phyloP scores from a whole-genome alignment of 2,797 vertebrate genomes.

The Squalus acanthias region DNA sequence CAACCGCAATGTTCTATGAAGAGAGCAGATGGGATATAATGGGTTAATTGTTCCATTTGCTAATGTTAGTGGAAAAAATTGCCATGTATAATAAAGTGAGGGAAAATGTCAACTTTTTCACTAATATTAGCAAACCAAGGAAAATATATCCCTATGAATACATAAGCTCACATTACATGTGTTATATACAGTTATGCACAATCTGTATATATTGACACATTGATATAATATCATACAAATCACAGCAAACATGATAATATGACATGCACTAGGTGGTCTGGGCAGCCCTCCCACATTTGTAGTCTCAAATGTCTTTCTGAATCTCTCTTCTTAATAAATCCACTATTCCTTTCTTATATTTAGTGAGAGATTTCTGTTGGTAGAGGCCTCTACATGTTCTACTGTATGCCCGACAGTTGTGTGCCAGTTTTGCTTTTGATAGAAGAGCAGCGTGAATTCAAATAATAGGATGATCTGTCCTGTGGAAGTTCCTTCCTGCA shows the following conservation, averaged over 20 bases:
- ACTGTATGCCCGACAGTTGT: background rate
- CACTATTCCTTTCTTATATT: background rate
- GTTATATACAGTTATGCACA: background rate
- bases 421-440: background rate
- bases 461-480: background rate
- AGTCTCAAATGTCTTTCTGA: background rate
- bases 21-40: background rate
- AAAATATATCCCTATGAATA: background rate
- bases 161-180: background rate
- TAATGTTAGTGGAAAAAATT: background rate
- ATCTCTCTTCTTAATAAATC: background rate
- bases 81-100: background rate
- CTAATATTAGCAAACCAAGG: background rate
- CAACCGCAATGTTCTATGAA: background rate
- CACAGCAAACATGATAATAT: background rate
- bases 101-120: background rate
- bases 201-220: background rate
- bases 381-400: background rate
- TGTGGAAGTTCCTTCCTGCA: background rate
- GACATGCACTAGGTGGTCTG: background rate
- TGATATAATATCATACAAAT: background rate
- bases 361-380: background rate
- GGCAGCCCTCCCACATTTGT: background rate
- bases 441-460: background rate
- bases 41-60: slow-evolving; percentile 2